Percentiles rank a stretch among this genome's conserved stretches.
Evolutionary conservation across 2,888 invertebrate genomes (phyloP).

Genomic region (Embidobia sp.): DNA sequence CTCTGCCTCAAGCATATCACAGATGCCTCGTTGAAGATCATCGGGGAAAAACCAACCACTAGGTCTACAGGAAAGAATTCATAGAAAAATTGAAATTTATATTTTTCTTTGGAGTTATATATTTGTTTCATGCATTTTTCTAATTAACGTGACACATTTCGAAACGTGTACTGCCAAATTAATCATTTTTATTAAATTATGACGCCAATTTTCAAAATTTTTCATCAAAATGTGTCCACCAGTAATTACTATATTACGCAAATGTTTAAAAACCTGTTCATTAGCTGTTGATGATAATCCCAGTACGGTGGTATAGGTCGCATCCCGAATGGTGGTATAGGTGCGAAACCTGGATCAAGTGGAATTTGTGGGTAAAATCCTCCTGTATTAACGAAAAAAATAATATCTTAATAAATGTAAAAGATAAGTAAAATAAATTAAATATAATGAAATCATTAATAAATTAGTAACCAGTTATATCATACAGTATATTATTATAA

Average conservation of each 20-base stretch:
- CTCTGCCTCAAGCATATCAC: constrained; percentile 47
- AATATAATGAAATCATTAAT: constrained; percentile 10
- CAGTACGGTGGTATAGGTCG: background rate
- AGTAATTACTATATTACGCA: constrained; percentile 12
- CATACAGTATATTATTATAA: constrained; percentile 3
- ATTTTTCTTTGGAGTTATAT: too few species aligned
- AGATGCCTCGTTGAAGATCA: constrained; percentile 51
- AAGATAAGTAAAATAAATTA: too few species aligned
- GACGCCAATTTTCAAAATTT: constrained; percentile 40
- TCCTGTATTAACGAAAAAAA: constrained; percentile 11
- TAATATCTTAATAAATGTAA: too few species aligned
- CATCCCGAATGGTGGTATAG: constrained; percentile 24
- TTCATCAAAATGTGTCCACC: constrained; percentile 44
- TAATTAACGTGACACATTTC: constrained; percentile 3
- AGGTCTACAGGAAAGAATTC: constrained; percentile 32
- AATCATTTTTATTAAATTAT: background rate
- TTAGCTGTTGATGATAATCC: constrained; percentile 35
- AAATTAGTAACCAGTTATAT: constrained; percentile 36
- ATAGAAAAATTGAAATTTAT: background rate
- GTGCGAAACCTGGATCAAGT: constrained; percentile 55
- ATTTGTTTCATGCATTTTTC: too few species aligned
- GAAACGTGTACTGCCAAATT: background rate
- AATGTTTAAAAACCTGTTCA: constrained; percentile 51
- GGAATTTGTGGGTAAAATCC: constrained; percentile 26
- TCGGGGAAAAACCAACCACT: constrained; percentile 51